Evolutionary conservation across 1,140 invertebrate species (phyloP), one percentile per base, ranked within the genome.

Genomic region (Bombus breviceps): DNA sequence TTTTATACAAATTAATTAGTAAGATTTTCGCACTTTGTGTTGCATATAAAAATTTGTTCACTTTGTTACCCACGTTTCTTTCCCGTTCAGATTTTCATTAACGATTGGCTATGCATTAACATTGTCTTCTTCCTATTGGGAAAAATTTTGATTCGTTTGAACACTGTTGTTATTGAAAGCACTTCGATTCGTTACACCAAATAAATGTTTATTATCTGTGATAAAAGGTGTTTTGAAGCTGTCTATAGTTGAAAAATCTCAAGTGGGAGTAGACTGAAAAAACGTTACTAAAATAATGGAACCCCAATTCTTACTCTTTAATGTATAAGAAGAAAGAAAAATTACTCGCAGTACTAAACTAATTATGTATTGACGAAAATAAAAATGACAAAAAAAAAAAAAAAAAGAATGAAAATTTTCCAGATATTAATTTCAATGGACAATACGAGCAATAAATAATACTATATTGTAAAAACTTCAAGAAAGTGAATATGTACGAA

Each of bases 151-250:
- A 57, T 68, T 68, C 18, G 57, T 68, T 53, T n/a, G 3, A 73
- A 81, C 34, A 10, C 34, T 47, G n/a, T 73, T 83, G 43, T 72
- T 83, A 59, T 66, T 47, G 13, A 73, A 64, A 85, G 47, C 76
- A 87, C 78, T 74, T 79, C 8, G 28, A 74, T 86, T 57, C 39
- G 53, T 75, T 69, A 47, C 75, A 86, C 73, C 68, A 81, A 85
- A 81, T 85, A 85, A 53, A 81, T n/a, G 62, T 89, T 90, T 90
- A 79, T 90, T 88, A 90, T 73, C 87, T 87, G 84, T 83, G 83
- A 90, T 88, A 89, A 85, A 64, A 73, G 76, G 78, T 72, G 71
- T 90, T 90, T 39, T 88, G 53, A 77, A 77, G 76, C 81, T 85
- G 53, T 86, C 66, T 88, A 37, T 62, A 79, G 34, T 74, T 68